Evolutionary conservation across 1,140 invertebrate species (phyloP).

Genomic region (Sarcophaga peregrina): DNA sequence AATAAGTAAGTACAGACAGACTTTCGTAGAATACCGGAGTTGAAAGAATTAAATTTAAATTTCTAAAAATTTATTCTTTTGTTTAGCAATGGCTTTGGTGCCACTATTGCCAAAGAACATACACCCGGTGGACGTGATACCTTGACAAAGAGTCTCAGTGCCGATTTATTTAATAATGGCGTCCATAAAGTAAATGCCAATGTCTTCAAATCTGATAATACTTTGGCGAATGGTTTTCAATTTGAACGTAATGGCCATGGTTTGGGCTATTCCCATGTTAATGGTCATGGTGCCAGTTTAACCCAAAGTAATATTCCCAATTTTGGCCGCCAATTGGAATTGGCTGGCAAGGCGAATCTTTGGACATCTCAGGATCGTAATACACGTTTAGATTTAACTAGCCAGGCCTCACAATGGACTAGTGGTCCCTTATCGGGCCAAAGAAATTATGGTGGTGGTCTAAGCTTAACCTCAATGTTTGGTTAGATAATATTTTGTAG

Average conservation of each 20-base stretch:
- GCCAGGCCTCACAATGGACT: constrained; percentile 53
- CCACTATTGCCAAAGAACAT: constrained; percentile 52
- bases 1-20: constrained; percentile 51
- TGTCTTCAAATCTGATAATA: constrained; percentile 58
- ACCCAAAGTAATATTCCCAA: constrained; percentile 60
- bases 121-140: constrained; percentile 51
- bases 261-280: constrained; percentile 56
- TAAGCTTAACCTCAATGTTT: constrained; percentile 54
- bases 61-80: not conserved
- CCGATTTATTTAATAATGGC: constrained; percentile 58
- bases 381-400: constrained; percentile 40
- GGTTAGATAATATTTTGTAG: constrained; percentile 46
- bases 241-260: constrained; percentile 61
- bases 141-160: constrained; percentile 52
- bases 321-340: constrained; percentile 54
- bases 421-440: constrained; percentile 54
- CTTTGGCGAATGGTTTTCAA: constrained; percentile 57
- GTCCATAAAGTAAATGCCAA: constrained; percentile 57
- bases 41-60: not conserved
- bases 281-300: constrained; percentile 56
- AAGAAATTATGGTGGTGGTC: constrained; percentile 48
- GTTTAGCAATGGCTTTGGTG: constrained; percentile 51
- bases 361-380: constrained; percentile 55
- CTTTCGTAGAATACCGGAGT: not conserved
- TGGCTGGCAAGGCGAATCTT: constrained; percentile 54